A percentile compares a stretch with the other conserved stretches of the same genome.
Conservation (phyloP, 2,113 vertebrate genomes). For the Xenopus borealis region DNA sequence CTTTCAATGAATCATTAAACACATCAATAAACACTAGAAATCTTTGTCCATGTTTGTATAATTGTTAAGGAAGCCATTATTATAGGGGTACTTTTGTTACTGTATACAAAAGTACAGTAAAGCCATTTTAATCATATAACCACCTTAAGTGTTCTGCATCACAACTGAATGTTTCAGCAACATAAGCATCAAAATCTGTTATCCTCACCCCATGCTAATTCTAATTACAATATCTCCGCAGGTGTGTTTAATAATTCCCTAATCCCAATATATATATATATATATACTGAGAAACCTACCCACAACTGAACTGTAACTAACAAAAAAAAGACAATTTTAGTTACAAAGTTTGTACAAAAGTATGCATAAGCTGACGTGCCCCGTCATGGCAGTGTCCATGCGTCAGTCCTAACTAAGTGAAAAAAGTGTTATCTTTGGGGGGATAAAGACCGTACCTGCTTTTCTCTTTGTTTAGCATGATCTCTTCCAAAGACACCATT, state of each 20-base stretch:
- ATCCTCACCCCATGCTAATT: conserved; percentile 65
- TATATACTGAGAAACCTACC: too few relatives aligned
- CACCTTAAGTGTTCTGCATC: conserved; percentile 54
- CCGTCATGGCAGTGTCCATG: too few relatives aligned
- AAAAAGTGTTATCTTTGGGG: too few relatives aligned
- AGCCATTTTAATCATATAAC: conserved; percentile 69
- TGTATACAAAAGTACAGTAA: conserved; percentile 62
- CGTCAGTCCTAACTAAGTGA: too few relatives aligned
- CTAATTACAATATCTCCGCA: conserved; percentile 69
- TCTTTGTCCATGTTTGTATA: conserved; percentile 57
- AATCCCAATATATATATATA: too few relatives aligned
- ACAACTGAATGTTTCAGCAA: conserved; percentile 54
- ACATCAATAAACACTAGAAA: conserved; percentile 69
- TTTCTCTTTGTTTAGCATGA: too few relatives aligned
- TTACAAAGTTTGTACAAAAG: too few relatives aligned
- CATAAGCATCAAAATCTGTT: conserved; percentile 59
- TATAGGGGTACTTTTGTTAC: conserved; percentile 53
- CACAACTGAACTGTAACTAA: too few relatives aligned
- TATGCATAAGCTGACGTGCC: too few relatives aligned
- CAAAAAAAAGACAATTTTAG: too few relatives aligned
- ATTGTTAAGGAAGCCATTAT: conserved; percentile 52
- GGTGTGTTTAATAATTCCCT: conserved; percentile 67
- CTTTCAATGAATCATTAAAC: conserved; percentile 75
- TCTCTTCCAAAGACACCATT: too few relatives aligned
- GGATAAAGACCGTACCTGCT: too few relatives aligned